These are phyloP conservation scores for Lissonota sp. DNA, from an alignment of 2,888 invertebrate species.

Conservation along the genomic window DNA sequence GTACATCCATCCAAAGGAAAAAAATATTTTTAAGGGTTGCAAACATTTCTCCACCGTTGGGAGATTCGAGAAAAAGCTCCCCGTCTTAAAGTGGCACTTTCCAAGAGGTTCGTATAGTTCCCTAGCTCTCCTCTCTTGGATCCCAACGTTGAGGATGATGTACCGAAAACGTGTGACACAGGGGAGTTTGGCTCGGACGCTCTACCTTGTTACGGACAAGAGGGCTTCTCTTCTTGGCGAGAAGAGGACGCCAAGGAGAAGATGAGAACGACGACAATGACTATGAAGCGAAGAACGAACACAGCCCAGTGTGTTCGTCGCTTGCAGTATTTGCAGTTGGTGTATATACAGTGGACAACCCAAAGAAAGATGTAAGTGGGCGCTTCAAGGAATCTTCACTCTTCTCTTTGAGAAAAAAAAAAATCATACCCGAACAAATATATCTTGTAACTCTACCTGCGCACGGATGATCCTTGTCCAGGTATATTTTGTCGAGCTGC, in stretches of 20 bases:
- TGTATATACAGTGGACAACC: constrained; percentile 24
- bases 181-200: constrained; percentile 30
- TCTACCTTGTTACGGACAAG: constrained; percentile 68
- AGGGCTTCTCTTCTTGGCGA: constrained; percentile 60
- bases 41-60: constrained; percentile 2
- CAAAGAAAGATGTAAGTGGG: constrained; percentile 62
- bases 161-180: constrained; percentile 34
- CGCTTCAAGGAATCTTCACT: constrained; percentile 62
- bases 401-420: constrained; percentile 38
- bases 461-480: too few relatives aligned
- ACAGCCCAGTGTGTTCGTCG: constrained; percentile 20
- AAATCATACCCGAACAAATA: constrained; percentile 39
- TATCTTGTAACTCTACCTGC: neutral
- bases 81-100: constrained; percentile 15
- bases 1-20: neutral
- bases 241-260: constrained; percentile 14
- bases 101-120: constrained; percentile 20
- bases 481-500: too few relatives aligned
- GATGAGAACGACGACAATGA: constrained; percentile 37
- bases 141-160: constrained; percentile 28
- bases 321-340: constrained; percentile 15
- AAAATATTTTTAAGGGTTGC: constrained; percentile 13
- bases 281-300: constrained; percentile 27
- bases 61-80: neutral
- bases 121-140: constrained; percentile 18